phyloP scores from a whole-genome alignment of 2,888 invertebrate species.

The Hedychridium roseum region DNA sequence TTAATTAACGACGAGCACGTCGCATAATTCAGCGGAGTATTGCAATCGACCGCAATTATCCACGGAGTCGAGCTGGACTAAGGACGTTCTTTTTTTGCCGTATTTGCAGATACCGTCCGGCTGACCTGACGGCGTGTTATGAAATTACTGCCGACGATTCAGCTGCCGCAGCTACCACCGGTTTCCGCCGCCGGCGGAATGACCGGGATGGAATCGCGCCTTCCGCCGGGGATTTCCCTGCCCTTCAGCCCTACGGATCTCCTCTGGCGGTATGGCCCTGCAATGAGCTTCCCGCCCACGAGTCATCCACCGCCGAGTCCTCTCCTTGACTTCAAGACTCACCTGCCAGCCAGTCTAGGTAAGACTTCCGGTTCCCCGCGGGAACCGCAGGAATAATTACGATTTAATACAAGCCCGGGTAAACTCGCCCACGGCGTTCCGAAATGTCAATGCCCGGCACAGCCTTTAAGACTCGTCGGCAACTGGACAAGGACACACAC shows the following conservation, averaged over 20 bases:
- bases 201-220: conserved; percentile 77
- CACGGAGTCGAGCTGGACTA: no score
- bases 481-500: no score
- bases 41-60: no score
- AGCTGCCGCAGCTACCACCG: conserved; percentile 62
- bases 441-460: no score
- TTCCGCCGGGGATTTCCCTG: conserved; percentile 78
- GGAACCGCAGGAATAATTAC: no score
- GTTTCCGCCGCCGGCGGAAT: conserved; percentile 63
- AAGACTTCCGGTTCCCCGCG: no score
- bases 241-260: conserved; percentile 85
- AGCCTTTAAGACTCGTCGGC: no score
- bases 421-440: no score
- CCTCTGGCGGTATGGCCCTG: conserved; percentile 83
- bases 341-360: conserved; percentile 80
- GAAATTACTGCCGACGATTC: conserved; percentile 67
- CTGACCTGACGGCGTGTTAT: conserved; percentile 58
- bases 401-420: no score
- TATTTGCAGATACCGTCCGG: conserved; percentile 38
- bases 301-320: conserved; percentile 73
- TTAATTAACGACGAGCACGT: no score
- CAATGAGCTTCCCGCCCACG: conserved; percentile 75
- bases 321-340: conserved; percentile 85
- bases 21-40: no score
- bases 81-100: conserved; percentile 18